Evolutionary conservation across 2,797 vertebrate genomes (phyloP).

Genomic region (Chelmon rostratus): DNA sequence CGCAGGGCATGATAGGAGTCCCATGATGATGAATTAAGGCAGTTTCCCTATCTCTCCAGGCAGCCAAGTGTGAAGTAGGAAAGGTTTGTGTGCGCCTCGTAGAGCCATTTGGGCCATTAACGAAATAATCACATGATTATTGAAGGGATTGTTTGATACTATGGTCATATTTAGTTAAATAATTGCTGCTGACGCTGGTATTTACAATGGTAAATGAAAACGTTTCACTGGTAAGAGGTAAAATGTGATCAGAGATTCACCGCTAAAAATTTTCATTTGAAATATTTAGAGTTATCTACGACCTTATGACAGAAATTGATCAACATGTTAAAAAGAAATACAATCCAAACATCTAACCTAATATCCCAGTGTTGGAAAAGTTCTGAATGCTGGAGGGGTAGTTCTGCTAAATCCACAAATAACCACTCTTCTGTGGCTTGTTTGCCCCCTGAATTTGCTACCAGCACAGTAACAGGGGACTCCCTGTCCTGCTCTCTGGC

Average conservation of each 20-base stretch:
- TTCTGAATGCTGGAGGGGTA: background rate
- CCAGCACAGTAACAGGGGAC: constrained; percentile 57
- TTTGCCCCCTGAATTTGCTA: constrained; percentile 62
- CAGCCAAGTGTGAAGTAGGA: constrained; percentile 68
- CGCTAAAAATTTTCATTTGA: background rate
- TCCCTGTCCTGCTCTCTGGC: constrained; percentile 63
- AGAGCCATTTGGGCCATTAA: constrained; percentile 50
- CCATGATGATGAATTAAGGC: constrained; percentile 73
- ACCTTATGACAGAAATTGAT: background rate
- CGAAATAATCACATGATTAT: constrained; percentile 36
- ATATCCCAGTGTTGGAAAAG: constrained; percentile 1
- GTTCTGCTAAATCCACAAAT: constrained; percentile 35
- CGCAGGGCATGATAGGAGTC: constrained; percentile 62
- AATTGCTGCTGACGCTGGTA: background rate
- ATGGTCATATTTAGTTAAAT: constrained; percentile 10
- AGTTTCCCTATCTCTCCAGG: constrained; percentile 61
- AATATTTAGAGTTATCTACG: background rate
- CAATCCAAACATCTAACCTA: background rate
- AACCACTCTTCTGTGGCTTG: constrained; percentile 44
- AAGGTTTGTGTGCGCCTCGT: constrained; percentile 37
- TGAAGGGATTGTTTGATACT: constrained; percentile 22
- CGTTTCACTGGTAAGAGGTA: background rate
- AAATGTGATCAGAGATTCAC: background rate
- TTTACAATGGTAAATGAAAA: constrained; percentile 5
- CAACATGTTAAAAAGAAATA: background rate